These are phyloP conservation scores for Drosophila siamana DNA, from an alignment of 2,888 invertebrate species.

Conservation along the genomic window DNA sequence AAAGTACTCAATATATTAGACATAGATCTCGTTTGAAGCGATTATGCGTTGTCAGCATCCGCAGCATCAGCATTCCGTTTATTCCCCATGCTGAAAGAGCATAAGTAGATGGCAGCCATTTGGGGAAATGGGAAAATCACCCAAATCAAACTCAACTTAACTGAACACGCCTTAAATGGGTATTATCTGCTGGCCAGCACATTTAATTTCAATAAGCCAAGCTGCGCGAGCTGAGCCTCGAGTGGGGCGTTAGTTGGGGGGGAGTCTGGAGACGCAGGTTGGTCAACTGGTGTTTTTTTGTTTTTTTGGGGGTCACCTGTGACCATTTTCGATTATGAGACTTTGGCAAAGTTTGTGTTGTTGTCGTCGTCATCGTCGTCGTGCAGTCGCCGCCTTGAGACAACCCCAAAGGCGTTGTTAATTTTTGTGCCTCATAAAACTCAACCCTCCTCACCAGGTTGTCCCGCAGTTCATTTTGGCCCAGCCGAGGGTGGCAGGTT, in stretches of 20 bases:
- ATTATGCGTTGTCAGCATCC: not conserved
- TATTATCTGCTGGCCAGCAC: slow-evolving; percentile 74
- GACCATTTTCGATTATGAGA: slow-evolving; percentile 82
- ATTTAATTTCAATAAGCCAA: slow-evolving; percentile 77
- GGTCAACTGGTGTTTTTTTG: slow-evolving; percentile 52
- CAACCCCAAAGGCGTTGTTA: slow-evolving; percentile 77
- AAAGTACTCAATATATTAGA: not conserved
- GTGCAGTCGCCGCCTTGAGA: slow-evolving; percentile 52
- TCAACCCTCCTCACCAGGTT: slow-evolving; percentile 43
- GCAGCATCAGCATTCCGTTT: slow-evolving; percentile 38
- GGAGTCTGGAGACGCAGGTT: slow-evolving; percentile 30
- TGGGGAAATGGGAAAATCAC: slow-evolving; percentile 32
- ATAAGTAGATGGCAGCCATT: slow-evolving; percentile 30
- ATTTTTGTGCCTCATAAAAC: slow-evolving; percentile 77
- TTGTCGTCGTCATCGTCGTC: no score
- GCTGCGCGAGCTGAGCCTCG: not conserved
- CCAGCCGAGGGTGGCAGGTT: not conserved
- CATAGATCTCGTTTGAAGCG: not conserved
- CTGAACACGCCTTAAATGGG: slow-evolving; percentile 78
- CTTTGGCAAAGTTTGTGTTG: slow-evolving; percentile 64
- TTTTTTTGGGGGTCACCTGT: slow-evolving; percentile 68
- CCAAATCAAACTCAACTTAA: slow-evolving; percentile 77
- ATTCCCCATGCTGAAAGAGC: slow-evolving; percentile 1
- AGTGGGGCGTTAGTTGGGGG: no score
- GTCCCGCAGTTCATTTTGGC: slow-evolving; percentile 51